Evolutionary conservation across 2,113 vertebrate genomes (phyloP), one percentile per base, ranked within the genome.

Genomic region (Pan paniscus): DNA sequence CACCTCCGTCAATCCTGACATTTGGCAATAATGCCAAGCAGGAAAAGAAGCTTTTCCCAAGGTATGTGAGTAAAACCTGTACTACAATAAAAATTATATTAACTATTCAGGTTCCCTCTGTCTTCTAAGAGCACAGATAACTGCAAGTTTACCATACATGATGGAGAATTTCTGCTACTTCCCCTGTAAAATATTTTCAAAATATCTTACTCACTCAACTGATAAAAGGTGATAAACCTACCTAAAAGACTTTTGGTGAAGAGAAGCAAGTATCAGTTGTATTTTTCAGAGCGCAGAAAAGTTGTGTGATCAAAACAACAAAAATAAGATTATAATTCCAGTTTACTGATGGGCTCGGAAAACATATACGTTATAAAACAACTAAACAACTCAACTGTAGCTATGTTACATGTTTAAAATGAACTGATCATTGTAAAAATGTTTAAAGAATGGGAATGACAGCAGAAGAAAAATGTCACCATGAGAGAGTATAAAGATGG

Each of bases 281-380:
- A 70, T 79, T 95, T 85, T 94, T 79, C 59, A 55, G 30, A 85
- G 30, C 59, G 83, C 76, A 82, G 97, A 96, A 93, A 11, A 76
- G 70, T 13, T 87, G 10, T 82, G 43, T 80, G 73, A 93, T 46
- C 72, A 68, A 93, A 97, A 80, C 80, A 93, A 73, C 13, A 88
- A 46, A 92, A 97, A 81, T 25, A 64, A 64, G 61, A 32, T 64
- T 32, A 64, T 64, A 32, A 64, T 32, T 64, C 4, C 61, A 64
- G 61, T 64, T 64, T 64, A 64, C 61, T 32, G 27, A 64, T 14
- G 61, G 27, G 32, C 27, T 64, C 5, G 2, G 32, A 64, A 64
- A 64, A 64, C 30, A 64, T 1, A 14, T 27, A 64, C 5, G 30
- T 64, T 14, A n/a, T 35, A 70, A 83, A 94, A 72, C 88, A 35